Percentiles rank a stretch among this genome's conserved stretches.
phyloP scores from a whole-genome alignment of 2,113 vertebrate species.

The Microtus montanus region DNA sequence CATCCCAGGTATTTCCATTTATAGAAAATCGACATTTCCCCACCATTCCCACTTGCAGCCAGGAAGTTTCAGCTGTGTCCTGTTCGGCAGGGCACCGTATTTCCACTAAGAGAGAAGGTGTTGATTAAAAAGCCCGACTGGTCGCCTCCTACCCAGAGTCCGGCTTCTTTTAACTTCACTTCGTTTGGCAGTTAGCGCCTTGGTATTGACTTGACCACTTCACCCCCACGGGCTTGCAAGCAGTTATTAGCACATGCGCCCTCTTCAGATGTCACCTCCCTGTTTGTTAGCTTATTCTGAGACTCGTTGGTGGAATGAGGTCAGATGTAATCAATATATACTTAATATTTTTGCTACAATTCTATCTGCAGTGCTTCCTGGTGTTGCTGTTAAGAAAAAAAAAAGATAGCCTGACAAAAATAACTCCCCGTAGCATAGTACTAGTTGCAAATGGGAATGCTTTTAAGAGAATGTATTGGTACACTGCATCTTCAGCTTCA shows the following conservation, averaged over 20 bases:
- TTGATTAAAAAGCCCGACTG: not conserved
- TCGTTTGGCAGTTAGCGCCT: not conserved
- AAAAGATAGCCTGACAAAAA: not conserved
- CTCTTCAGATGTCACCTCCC: not conserved
- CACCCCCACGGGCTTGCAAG: not conserved
- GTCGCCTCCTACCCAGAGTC: not conserved
- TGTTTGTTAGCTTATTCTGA: slow-evolving; percentile 40
- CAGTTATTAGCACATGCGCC: not conserved
- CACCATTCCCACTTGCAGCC: not conserved
- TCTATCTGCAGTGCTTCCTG: not conserved
- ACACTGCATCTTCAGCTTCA: not conserved
- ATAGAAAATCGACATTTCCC: not conserved
- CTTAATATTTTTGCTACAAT: slow-evolving; percentile 49
- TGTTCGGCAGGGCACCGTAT: not conserved
- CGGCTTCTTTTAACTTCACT: not conserved
- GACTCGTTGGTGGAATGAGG: not conserved
- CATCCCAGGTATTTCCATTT: slow-evolving; percentile 28
- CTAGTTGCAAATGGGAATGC: not conserved
- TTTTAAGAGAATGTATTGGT: slow-evolving; percentile 19
- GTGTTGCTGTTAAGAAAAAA: not conserved
- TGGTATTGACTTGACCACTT: not conserved
- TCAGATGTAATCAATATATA: not conserved
- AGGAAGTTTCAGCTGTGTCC: not conserved
- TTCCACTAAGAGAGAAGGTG: not conserved
- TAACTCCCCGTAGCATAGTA: not conserved